These are phyloP conservation scores for Eufriesea mexicana DNA, from an alignment of 1,140 invertebrate genomes.

Conservation along the genomic window DNA sequence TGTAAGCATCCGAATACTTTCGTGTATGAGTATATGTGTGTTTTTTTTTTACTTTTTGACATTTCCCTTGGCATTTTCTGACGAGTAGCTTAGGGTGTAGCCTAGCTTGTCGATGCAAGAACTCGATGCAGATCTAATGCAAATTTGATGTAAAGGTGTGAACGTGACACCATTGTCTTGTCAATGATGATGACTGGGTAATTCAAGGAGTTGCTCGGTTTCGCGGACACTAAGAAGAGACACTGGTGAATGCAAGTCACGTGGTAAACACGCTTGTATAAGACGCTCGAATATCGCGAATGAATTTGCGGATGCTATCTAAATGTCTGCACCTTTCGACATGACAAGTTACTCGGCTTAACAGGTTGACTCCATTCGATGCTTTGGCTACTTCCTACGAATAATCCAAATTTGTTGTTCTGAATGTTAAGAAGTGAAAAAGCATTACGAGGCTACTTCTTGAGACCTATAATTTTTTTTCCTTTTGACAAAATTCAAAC, in stretches of 20 bases:
- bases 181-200: neutral
- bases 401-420: no score
- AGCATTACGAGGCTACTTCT: neutral
- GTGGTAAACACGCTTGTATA: conserved; percentile 61
- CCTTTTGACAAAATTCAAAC: no score
- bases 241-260: conserved; percentile 68
- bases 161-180: neutral
- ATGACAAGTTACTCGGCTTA: neutral
- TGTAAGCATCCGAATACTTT: no score
- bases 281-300: conserved; percentile 37
- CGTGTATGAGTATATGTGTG: no score
- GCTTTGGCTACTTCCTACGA: neutral
- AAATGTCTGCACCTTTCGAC: conserved; percentile 49
- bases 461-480: neutral
- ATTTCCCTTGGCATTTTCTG: no score
- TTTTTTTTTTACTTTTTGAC: neutral
- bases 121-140: neutral
- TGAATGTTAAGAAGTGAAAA: neutral
- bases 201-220: conserved; percentile 50
- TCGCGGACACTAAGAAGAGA: conserved; percentile 67
- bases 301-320: conserved; percentile 61
- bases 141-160: neutral
- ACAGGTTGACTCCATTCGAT: conserved; percentile 20
- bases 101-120: neutral
- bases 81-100: neutral